A percentile compares a stretch with the other conserved stretches of the same genome.
phyloP scores from a whole-genome alignment of 2,888 invertebrate species.

The Caenorhabditis sinica region DNA sequence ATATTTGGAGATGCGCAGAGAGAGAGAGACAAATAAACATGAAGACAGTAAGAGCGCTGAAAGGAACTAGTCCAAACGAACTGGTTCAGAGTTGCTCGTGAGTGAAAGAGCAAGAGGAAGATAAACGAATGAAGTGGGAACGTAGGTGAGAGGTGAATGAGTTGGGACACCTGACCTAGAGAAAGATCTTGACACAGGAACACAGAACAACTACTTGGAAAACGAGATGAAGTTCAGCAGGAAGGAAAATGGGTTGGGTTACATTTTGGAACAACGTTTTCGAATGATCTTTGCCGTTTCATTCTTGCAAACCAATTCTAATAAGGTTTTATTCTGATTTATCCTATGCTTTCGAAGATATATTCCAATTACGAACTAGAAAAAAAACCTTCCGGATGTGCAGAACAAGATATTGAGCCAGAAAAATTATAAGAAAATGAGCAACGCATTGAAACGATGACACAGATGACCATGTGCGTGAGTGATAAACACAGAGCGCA shows the following conservation, averaged over 20 bases:
- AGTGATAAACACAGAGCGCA: conserved; percentile 53
- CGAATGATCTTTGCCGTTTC: too few species aligned
- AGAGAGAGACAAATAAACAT: too few species aligned
- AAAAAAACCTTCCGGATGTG: too few species aligned
- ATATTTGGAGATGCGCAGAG: too few species aligned
- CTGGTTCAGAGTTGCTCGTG: conserved; percentile 19
- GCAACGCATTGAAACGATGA: background rate
- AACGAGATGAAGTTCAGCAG: conserved; percentile 4
- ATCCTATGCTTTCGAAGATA: too few species aligned
- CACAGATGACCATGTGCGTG: background rate
- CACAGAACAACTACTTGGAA: background rate
- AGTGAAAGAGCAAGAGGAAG: conserved; percentile 12
- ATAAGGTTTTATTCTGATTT: too few species aligned
- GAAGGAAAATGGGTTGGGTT: background rate
- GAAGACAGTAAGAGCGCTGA: background rate
- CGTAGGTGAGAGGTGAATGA: conserved; percentile 16
- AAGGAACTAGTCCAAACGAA: conserved; percentile 19
- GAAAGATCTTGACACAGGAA: conserved; percentile 10
- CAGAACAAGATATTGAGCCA: too few species aligned
- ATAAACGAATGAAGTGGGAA: conserved; percentile 35
- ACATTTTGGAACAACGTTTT: background rate
- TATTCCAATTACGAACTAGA: too few species aligned
- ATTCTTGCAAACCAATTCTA: too few species aligned
- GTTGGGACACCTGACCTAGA: conserved; percentile 40
- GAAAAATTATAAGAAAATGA: too few species aligned